Evolutionary conservation across 2,888 invertebrate genomes (phyloP), one percentile per base, ranked within the genome.

Genomic region (Tinea trinotella): DNA sequence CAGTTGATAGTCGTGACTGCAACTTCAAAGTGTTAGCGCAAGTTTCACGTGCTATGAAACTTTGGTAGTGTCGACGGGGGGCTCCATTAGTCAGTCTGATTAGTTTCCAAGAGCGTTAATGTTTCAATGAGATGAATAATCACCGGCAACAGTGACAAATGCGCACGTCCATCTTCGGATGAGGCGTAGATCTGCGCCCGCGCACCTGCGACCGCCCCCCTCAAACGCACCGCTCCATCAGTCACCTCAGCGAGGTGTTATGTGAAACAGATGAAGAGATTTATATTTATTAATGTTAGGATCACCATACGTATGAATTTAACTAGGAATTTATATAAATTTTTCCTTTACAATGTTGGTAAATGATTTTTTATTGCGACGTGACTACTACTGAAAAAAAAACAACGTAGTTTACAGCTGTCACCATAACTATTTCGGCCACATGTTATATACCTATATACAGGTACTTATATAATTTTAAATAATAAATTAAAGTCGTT

Each of bases 91-190:
- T 84, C 78, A 81, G 72, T 70, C 73, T 84, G 84, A 85, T 85
- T 84, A 84, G 82, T 80, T 84, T 76, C 74, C 74, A 65, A 69
- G 68, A 71, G 72, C 74, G 75, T 79, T 83, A 84, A 85, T 83
- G 83, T 82, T 81, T 81, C 84, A 83, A 83, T 83, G 82, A 79
- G 79, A 85, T 85, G 83, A 85, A 82, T 83, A 83, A 84, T 84
- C 76, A 72, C 76, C 69, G 71, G 72, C 66, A 70, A 84, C 85
- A 85, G 81, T 84, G 85, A 85, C 85, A 84, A 84, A 85, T 85
- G 84, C 66, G 30, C 49, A 66, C 67, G 62, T 65, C 68, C 68
- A 67, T 64, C 70, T 52, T 53, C 30, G 53, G 17, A 46, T 17
- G 19, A 19, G 36, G 40, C 17, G 40, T 40, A 19, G 46, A 46